phyloP scores from a whole-genome alignment of 2,797 vertebrate species.

The Helicolenus hilgendorfi region DNA sequence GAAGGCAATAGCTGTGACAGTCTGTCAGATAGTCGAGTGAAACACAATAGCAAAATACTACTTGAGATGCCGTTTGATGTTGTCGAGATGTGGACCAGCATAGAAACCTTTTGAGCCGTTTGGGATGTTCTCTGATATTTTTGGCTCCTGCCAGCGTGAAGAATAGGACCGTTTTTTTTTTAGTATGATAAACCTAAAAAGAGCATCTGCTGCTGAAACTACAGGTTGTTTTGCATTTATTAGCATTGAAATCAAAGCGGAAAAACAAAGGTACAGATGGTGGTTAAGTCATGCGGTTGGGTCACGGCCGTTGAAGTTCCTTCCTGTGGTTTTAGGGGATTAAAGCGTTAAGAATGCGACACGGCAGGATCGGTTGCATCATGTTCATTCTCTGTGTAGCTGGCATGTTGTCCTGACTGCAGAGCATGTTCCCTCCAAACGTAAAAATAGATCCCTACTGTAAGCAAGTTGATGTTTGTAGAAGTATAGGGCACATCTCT shows the following conservation, averaged over 20 bases:
- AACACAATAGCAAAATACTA: conserved; percentile 49
- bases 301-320: conserved; percentile 21
- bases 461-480: conserved; percentile 68
- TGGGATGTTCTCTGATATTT: conserved; percentile 20
- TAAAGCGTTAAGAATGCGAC: conserved; percentile 42
- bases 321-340: conserved; percentile 31
- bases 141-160: conserved; percentile 11
- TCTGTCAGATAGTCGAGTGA: conserved; percentile 34
- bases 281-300: conserved; percentile 8
- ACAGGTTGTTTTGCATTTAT: conserved; percentile 35
- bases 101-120: conserved; percentile 20
- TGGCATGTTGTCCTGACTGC: conserved; percentile 83
- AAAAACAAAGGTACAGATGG: conserved; percentile 27
- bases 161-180: not conserved
- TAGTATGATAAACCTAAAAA: conserved; percentile 11
- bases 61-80: conserved; percentile 59
- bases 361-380: conserved; percentile 64
- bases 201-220: conserved; percentile 35
- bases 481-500: conserved; percentile 47
- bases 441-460: conserved; percentile 58
- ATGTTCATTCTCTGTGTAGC: conserved; percentile 76
- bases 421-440: conserved; percentile 82
- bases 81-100: conserved; percentile 29
- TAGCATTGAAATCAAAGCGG: conserved; percentile 30
- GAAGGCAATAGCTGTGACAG: conserved; percentile 18